Base-by-base conservation (phyloP, 2,113 vertebrate genomes). In the Hoplias malabaricus region DNA sequence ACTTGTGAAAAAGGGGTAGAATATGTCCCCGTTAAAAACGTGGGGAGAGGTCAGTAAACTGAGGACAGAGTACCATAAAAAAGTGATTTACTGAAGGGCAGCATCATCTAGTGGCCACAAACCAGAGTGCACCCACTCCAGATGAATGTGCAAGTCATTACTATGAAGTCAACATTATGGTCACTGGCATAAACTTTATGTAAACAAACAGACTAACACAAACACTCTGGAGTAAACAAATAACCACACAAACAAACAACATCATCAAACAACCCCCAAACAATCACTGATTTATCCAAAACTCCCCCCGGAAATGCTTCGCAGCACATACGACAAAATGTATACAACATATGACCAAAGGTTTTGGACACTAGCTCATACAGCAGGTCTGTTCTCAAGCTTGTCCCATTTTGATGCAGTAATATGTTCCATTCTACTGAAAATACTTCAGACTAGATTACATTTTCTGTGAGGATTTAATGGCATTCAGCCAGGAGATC, bases 61-160 rank as follows among this genome's bases (percentile, higher is more conserved):
- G 38, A 34, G 5, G 1, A 25, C n/a, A 10, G 2, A 31, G 16
- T 5, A 33, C 9, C 19, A 19, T 0, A 6, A 8, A 59, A 50
- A 1, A 38, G 10, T 69, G 10, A 73, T 62, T 63, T 54, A 25
- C 43, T 67, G 36, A 27, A n/a, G 14, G 27, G 34, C 11, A 61
- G n/a, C 73, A 2, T 83, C 69, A 75, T 68, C 77, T 74, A 56
- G 75, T 82, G 85, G 69, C 36, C 57, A 65, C 8, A 2, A 38
- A 4, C 0, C 3, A 29, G 3, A 63, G 27, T 63, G 56, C 76
- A 63, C n/a, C n/a, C n/a, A n/a, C n/a, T 53, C 21, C 14, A 53
- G 19, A 65, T 23, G 4, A 59, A 9, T 25, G 1, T 54, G 53
- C 21, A 54, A 25, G 23, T 59, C n/a, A 59, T 57, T 27, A 11